A percentile compares a stretch with the other conserved stretches of the same genome.
phyloP scores from a whole-genome alignment of 2,113 vertebrate genomes.

The Pelobates fuscus region DNA sequence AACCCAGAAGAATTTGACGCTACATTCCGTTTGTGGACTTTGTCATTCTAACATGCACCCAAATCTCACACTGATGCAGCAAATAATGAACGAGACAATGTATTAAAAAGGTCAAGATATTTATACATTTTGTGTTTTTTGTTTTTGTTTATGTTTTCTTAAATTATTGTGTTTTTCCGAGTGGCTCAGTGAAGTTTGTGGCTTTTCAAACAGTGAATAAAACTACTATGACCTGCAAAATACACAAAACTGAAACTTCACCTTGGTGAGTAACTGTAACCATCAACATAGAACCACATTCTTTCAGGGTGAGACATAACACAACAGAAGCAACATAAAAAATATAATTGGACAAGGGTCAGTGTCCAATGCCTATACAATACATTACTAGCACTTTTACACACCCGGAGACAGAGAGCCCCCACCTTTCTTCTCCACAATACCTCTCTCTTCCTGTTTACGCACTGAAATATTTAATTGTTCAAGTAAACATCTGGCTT shows the following conservation, averaged over 20 bases:
- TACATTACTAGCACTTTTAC: conserved; percentile 51
- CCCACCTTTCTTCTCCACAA: conserved; percentile 7
- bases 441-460: conserved; percentile 43
- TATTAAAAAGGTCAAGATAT: too few relatives aligned
- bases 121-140: too few relatives aligned
- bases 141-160: too few relatives aligned
- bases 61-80: too few relatives aligned
- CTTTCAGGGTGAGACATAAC: neutral
- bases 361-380: neutral
- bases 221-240: too few relatives aligned
- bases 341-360: conserved; percentile 11
- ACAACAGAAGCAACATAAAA: conserved; percentile 12
- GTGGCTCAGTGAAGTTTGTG: too few relatives aligned
- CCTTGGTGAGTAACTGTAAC: conserved; percentile 55
- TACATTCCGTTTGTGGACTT: too few relatives aligned
- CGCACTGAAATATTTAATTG: conserved; percentile 7
- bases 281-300: conserved; percentile 14
- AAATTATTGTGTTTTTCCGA: too few relatives aligned
- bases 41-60: too few relatives aligned
- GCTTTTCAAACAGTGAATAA: too few relatives aligned
- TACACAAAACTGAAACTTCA: neutral
- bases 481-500: conserved; percentile 46
- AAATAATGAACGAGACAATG: too few relatives aligned
- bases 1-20: too few relatives aligned
- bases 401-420: conserved; percentile 59